Conservation (phyloP, 1,140 invertebrate species). For the Neodiprion pinetum region DNA sequence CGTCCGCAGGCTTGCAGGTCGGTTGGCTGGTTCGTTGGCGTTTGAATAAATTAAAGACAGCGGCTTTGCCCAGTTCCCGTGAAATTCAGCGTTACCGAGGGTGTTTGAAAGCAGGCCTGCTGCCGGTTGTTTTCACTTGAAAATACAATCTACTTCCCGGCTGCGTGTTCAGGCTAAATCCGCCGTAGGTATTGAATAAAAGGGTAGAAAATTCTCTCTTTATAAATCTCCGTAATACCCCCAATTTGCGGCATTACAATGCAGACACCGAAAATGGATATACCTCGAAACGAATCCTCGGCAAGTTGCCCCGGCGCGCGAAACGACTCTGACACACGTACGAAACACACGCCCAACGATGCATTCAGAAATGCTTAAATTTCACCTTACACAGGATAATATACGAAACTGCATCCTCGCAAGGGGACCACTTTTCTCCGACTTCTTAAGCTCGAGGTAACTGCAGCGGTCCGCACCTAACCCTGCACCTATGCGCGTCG, state of each 20-base stretch:
- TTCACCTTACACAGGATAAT: too few species aligned
- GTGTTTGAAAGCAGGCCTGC: neutral
- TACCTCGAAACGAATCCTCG: neutral
- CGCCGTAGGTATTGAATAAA: slow-evolving; percentile 1
- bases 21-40: neutral
- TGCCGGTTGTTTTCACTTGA: slow-evolving; percentile 1
- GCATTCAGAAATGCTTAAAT: too few species aligned
- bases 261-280: slow-evolving; percentile 2
- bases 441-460: too few species aligned
- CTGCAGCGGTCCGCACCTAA: too few species aligned
- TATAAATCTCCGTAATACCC: neutral
- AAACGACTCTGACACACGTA: too few species aligned
- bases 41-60: slow-evolving; percentile 6
- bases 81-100: neutral
- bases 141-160: slow-evolving; percentile 3
- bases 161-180: neutral
- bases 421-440: too few species aligned
- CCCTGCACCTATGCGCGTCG: too few species aligned
- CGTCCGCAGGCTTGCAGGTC: slow-evolving; percentile 1
- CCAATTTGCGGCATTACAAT: neutral
- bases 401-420: too few species aligned
- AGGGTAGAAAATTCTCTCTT: slow-evolving; percentile 2
- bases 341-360: too few species aligned
- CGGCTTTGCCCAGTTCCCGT: neutral
- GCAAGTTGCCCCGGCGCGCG: too few species aligned